Conservation (phyloP, 2,113 vertebrate genomes). For the Ctenomys sociabilis region DNA sequence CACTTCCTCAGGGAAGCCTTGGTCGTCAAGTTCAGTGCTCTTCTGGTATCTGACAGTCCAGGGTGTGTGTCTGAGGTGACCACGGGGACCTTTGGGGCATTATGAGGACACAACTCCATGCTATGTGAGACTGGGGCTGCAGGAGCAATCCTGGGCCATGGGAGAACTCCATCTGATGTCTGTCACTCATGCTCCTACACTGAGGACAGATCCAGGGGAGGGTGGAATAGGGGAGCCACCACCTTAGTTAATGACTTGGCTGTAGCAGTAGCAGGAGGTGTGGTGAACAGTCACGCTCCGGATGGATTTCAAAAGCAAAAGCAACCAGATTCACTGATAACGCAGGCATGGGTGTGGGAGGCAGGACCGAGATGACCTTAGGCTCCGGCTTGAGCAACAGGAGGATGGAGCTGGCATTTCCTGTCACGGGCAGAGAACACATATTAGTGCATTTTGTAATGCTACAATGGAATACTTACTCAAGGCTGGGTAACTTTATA, state of each 20-base stretch:
- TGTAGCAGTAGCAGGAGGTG: too few relatives aligned
- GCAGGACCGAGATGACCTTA: background rate
- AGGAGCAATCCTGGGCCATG: background rate
- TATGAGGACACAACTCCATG: background rate
- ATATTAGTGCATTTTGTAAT: background rate
- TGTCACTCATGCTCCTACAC: background rate
- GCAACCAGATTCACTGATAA: background rate
- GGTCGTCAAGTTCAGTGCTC: background rate
- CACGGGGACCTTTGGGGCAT: background rate
- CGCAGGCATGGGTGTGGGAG: background rate
- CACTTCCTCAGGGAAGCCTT: background rate
- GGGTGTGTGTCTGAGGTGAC: too few relatives aligned
- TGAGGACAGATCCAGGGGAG: background rate
- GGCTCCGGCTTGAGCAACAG: background rate
- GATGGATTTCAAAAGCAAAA: background rate
- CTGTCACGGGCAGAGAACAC: background rate
- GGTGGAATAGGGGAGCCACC: background rate
- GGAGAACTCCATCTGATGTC: background rate
- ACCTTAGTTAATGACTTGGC: background rate
- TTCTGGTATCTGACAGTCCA: background rate
- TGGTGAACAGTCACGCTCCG: background rate
- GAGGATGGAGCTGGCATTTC: background rate
- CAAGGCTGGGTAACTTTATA: background rate
- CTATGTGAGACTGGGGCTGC: accelerated
- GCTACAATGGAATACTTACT: background rate